Percentiles rank a stretch among this genome's conserved stretches.
Conservation (phyloP, 2,113 vertebrate genomes). For the Varanus salvator region DNA sequence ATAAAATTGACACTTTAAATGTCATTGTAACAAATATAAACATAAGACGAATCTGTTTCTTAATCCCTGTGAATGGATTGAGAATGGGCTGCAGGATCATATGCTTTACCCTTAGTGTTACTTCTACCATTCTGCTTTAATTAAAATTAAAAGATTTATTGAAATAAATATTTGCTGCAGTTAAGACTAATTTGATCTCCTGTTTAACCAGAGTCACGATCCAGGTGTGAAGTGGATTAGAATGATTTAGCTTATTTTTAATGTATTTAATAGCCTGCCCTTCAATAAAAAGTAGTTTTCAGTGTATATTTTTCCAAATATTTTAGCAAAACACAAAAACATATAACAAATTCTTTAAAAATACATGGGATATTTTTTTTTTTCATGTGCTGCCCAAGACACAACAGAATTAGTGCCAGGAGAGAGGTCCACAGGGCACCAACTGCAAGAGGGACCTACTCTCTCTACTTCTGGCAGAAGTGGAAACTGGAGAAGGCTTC, state of each 20-base stretch:
- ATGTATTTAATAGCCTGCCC: neutral
- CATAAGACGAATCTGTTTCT: neutral
- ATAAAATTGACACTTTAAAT: neutral
- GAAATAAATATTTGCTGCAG: neutral
- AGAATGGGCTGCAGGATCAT: neutral
- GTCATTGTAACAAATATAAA: neutral
- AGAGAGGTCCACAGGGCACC: neutral
- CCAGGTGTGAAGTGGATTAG: neutral
- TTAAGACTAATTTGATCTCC: neutral
- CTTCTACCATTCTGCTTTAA: neutral
- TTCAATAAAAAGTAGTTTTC: neutral
- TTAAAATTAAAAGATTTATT: neutral
- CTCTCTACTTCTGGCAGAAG: neutral
- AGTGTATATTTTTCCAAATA: neutral
- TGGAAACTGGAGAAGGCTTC: neutral
- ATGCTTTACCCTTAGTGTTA: neutral
- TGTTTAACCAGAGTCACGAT: neutral
- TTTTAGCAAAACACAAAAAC: neutral
- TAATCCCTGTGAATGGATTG: neutral
- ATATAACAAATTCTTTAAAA: too few species aligned
- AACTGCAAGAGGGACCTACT: neutral
- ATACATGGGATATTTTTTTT: neutral
- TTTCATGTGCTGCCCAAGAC: neutral
- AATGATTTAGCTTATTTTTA: too few species aligned
- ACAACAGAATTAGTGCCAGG: neutral